A percentile compares a stretch with the other conserved stretches of the same genome.
Evolutionary conservation across 2,888 invertebrate genomes (phyloP).

Genomic region (Cataglyphis albicans): DNA sequence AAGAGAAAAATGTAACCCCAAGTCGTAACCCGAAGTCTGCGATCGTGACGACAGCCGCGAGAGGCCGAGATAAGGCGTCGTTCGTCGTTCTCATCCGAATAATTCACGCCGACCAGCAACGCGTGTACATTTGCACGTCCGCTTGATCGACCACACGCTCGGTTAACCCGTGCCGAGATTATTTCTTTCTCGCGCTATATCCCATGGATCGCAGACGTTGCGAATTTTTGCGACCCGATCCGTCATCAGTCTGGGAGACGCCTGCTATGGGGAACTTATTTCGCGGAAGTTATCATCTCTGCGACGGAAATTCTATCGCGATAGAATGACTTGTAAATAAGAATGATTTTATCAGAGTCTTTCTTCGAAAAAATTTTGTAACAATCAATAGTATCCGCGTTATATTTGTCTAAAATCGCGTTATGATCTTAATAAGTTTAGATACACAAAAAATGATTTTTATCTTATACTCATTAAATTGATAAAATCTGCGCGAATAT

Average conservation of each 20-base stretch:
- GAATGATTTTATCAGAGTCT: not conserved
- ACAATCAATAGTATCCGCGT: not conserved
- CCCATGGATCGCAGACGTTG: conserved; percentile 29
- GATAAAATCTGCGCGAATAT: conserved; percentile 4
- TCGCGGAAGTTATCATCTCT: conserved; percentile 35
- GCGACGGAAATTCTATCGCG: conserved; percentile 34
- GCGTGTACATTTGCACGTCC: not conserved
- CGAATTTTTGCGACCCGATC: conserved; percentile 40
- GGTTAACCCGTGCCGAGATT: conserved; percentile 39
- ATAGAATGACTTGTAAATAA: not conserved
- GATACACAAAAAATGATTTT: not conserved
- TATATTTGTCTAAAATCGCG: not conserved
- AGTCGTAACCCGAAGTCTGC: conserved; percentile 70
- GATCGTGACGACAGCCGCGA: conserved; percentile 67
- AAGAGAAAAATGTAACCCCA: conserved; percentile 70
- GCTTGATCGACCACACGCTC: conserved; percentile 20
- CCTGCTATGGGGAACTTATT: conserved; percentile 9
- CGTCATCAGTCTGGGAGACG: not conserved
- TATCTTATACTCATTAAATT: not conserved
- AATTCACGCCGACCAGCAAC: conserved; percentile 40
- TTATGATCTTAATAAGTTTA: not conserved
- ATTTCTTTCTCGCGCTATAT: not conserved
- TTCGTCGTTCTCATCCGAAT: conserved; percentile 60
- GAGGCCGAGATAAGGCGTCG: conserved; percentile 60
- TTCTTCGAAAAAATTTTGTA: not conserved